Evolutionary conservation across 2,113 vertebrate species (phyloP).

Genomic region (Asarcornis scutulata): DNA sequence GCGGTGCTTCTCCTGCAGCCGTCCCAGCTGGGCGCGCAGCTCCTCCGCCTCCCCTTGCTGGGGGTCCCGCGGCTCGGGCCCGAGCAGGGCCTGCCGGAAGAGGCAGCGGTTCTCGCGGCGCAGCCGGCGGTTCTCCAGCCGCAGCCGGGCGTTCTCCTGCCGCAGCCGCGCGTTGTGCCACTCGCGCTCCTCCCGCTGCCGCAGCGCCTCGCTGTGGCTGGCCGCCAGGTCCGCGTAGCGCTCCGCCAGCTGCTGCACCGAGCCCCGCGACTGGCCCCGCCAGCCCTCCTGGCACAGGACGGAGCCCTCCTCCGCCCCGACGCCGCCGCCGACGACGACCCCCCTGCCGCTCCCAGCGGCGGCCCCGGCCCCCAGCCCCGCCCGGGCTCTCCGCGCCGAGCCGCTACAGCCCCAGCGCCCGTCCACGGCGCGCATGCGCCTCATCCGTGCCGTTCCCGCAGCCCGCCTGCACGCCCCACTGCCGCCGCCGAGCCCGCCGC

Average conservation of each 20-base stretch:
- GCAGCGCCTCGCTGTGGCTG: slow-evolving; percentile 83
- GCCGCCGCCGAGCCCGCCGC: too few species aligned
- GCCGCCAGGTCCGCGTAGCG: slow-evolving; percentile 83
- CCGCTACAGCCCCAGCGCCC: neutral
- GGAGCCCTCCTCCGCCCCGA: neutral
- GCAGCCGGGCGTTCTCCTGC: slow-evolving; percentile 80
- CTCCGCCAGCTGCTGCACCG: slow-evolving; percentile 75
- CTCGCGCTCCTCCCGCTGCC: slow-evolving; percentile 85
- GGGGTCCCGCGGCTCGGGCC: neutral
- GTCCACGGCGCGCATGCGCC: slow-evolving; percentile 66
- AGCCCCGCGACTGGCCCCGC: slow-evolving; percentile 58
- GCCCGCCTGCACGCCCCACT: too few species aligned
- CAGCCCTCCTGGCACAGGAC: neutral
- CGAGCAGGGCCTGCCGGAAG: slow-evolving; percentile 64
- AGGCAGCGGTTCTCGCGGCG: slow-evolving; percentile 80
- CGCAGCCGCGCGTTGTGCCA: slow-evolving; percentile 79
- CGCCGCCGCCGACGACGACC: neutral
- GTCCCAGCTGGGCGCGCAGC: neutral
- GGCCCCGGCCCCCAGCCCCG: neutral
- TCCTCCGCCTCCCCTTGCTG: neutral
- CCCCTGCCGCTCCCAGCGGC: neutral
- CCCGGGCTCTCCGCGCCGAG: neutral
- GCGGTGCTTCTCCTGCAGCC: slow-evolving; percentile 49
- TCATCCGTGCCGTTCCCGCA: slow-evolving; percentile 30
- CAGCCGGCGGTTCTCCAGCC: slow-evolving; percentile 80